phyloP scores from a whole-genome alignment of 1,140 invertebrate species.

The Bathynomus jamesi region DNA sequence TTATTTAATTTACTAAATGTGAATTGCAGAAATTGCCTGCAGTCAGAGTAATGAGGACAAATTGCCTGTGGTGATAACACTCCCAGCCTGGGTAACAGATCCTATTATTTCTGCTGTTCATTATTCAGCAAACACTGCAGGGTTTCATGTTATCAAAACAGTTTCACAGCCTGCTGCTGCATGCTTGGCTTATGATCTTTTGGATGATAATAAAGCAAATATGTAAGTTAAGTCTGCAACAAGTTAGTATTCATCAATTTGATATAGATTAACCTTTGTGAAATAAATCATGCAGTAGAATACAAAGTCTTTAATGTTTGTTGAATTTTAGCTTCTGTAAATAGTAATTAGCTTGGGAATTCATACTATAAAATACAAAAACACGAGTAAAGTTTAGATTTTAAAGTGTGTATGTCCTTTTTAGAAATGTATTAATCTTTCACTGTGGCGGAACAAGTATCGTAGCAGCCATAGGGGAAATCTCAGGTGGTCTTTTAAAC shows the following conservation, averaged over 20 bases:
- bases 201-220: background rate
- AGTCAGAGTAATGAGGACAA: background rate
- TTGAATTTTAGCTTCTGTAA: too few relatives aligned
- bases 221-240: too few relatives aligned
- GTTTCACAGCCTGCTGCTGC: background rate
- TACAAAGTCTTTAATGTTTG: too few relatives aligned
- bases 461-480: background rate
- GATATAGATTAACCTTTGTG: too few relatives aligned
- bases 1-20: too few relatives aligned
- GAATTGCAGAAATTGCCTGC: background rate
- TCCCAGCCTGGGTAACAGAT: background rate
- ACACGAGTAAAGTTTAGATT: too few relatives aligned
- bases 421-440: background rate
- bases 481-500: background rate
- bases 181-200: background rate
- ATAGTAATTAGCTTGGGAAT: too few relatives aligned
- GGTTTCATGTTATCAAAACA: background rate
- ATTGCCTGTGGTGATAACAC: background rate
- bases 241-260: too few relatives aligned
- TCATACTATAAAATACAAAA: too few relatives aligned
- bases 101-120: background rate
- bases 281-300: too few relatives aligned
- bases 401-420: too few relatives aligned
- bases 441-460: background rate
- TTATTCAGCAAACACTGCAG: background rate